Base-by-base conservation (phyloP, 2,797 vertebrate species). In the Chelonia mydas region DNA sequence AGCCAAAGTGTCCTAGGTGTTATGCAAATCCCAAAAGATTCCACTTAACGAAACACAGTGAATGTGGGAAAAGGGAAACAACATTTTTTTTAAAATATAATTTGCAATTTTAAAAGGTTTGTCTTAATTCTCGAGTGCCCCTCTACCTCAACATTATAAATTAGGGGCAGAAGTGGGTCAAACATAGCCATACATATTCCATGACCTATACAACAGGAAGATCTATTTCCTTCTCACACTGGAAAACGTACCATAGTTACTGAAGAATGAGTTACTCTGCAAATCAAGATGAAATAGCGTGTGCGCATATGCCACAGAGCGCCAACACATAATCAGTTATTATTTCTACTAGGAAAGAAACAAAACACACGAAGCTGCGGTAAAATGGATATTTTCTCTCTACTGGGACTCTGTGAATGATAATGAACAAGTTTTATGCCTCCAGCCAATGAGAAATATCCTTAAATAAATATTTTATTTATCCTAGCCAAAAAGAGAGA, bases 161-260 rank as follows among this genome's bases (percentile, higher is more conserved):
- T 37, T 16, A 90, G 25, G 7, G 72, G 13, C 3, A 81, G 86
- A 84, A 83, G 33, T 3, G 27, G 21, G 10, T 7, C 4, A 50
- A 80, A 83, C 1, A 0, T 50, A 80, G 72, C 91, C 33, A 28
- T 23, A 54, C 3, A n/a, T 28, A 79, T 84, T 79, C 72, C n/a
- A n/a, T 88, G 83, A 15, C 28, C 81, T 3, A 10, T 5, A 45
- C 2, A 3, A 78, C 33, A 83, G 72, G 92, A 96, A 85, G 53
- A 93, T 1, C 54, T 10, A 21, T 77, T 89, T 57, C 79, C 78
- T 83, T 45, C 90, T 89, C 4, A 76, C 83, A 91, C 80, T 49
- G n/a, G 28, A 57, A 89, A 93, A 81, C 59, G 85, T 81, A 91
- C 41, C 33, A 11, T 91, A 33, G 47, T 84, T 92, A 95, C 17